Evolutionary conservation across 2,113 vertebrate genomes (phyloP).

Genomic region (Dasyurus viverrinus): DNA sequence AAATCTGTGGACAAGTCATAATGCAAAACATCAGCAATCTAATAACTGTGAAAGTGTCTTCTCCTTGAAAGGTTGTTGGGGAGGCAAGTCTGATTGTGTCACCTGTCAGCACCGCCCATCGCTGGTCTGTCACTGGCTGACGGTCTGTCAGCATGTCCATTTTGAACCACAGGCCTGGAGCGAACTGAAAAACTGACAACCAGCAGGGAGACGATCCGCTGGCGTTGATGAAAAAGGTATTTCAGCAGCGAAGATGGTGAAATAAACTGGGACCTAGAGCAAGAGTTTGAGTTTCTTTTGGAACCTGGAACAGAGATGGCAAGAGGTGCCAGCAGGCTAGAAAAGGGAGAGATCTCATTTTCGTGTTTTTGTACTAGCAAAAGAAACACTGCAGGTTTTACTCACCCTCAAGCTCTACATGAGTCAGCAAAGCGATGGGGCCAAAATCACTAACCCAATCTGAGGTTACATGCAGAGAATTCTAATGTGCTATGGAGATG

Average conservation of each 20-base stretch:
- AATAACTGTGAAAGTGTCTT: conserved; percentile 47
- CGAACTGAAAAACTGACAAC: not conserved
- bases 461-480: not conserved
- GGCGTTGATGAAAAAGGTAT: not conserved
- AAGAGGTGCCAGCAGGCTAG: too few relatives aligned
- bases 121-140: not conserved
- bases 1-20: conserved; percentile 3
- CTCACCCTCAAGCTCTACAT: not conserved
- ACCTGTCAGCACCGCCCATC: conserved; percentile 38
- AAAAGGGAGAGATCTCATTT: not conserved
- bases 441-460: not conserved
- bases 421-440: not conserved
- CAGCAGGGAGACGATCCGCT: not conserved
- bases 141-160: conserved; percentile 27
- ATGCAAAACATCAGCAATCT: conserved; percentile 1
- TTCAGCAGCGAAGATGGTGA: not conserved
- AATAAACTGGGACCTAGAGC: not conserved
- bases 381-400: not conserved
- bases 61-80: conserved; percentile 37
- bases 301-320: not conserved
- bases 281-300: not conserved
- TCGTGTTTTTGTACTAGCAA: not conserved
- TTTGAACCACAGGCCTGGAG: not conserved
- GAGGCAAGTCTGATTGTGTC: conserved; percentile 26
- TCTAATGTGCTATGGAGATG: not conserved